These are phyloP conservation scores for Cyclargus thomasi DNA, from an alignment of 1,140 invertebrate genomes.

Conservation along the genomic window DNA sequence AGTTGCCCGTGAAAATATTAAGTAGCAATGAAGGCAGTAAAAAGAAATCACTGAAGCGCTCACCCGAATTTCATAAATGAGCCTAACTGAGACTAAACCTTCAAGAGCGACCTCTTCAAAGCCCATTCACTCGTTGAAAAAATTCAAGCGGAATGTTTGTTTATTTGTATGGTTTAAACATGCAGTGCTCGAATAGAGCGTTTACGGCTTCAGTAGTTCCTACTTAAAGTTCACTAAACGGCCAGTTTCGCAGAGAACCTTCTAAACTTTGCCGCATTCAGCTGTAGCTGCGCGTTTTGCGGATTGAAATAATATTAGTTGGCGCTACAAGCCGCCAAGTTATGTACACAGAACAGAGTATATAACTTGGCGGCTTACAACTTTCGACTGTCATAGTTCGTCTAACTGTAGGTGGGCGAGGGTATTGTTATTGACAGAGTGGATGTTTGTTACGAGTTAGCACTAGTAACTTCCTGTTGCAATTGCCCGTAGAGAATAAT, in stretches of 20 bases:
- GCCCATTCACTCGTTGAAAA: slow-evolving; percentile 16
- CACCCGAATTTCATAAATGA: slow-evolving; percentile 4
- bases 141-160: slow-evolving; percentile 49
- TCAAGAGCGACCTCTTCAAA: slow-evolving; percentile 19
- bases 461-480: neutral
- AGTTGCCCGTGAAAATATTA: too few relatives aligned
- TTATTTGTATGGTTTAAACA: slow-evolving; percentile 64
- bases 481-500: neutral
- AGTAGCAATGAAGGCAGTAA: slow-evolving; percentile 5
- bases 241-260: slow-evolving; percentile 56
- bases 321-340: slow-evolving; percentile 3
- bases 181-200: slow-evolving; percentile 45
- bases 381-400: slow-evolving; percentile 10
- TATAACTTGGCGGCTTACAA: neutral
- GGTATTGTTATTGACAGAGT: neutral
- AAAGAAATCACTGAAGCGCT: slow-evolving; percentile 16
- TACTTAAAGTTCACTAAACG: slow-evolving; percentile 69
- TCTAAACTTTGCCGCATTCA: slow-evolving; percentile 56
- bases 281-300: slow-evolving; percentile 40
- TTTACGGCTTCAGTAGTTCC: slow-evolving; percentile 40
- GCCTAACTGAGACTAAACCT: slow-evolving; percentile 7
- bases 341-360: neutral
- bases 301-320: slow-evolving; percentile 48
- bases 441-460: neutral
- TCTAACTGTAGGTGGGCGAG: neutral